Evolutionary conservation across 1,140 invertebrate genomes (phyloP), one percentile per base, ranked within the genome.

Genomic region (Brachionus asplanchnoidis): DNA sequence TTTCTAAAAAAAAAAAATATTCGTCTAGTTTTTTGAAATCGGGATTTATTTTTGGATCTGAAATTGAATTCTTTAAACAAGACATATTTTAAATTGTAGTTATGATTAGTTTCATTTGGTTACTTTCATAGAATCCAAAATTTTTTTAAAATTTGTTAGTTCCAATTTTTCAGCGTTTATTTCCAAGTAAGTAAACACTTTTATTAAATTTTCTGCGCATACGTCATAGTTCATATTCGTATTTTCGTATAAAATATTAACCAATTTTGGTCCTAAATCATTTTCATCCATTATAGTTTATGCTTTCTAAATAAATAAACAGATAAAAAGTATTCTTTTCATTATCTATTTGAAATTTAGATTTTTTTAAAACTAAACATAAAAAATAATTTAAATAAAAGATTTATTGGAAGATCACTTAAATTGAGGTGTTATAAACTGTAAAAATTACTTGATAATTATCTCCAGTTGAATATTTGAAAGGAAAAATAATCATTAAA

Each of bases 151-250:
- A 23, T 20, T 11, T 23, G 1, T 17, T 9, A 6, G 6, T 42
- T 68, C 20, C 0, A 40, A 26, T 23, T 65, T 28, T 1, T 20
- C 36, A 44, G 3, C 6, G 17, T 60, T 68, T 65, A 5, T 65
- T 23, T 60, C 23, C 53, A 82, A 68, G 36, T 65, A 14, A 28
- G 56, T 3, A 28, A 82, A 68, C 1, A 82, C 36, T 60, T 40
- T 44, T 23, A 65, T 46, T 26, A 82, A 42, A 68, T 82, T 82
- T 5, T 36, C 26, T 3, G 79, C 79, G 14, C 79, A 82, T 14
- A 44, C 14, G 28, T 82, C 79, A 23, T 82, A 82, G 40, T 82
- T 82, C 36, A 82, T 23, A 23, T 32, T 68, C 8, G 79, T 40
- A 42, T 82, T 60, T 28, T 53, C 28, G 53, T 82, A 82, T 9